Evolutionary conservation across 2,797 vertebrate genomes (phyloP), one percentile per base, ranked within the genome.

Genomic region (Parauchenoglanis punctatus): DNA sequence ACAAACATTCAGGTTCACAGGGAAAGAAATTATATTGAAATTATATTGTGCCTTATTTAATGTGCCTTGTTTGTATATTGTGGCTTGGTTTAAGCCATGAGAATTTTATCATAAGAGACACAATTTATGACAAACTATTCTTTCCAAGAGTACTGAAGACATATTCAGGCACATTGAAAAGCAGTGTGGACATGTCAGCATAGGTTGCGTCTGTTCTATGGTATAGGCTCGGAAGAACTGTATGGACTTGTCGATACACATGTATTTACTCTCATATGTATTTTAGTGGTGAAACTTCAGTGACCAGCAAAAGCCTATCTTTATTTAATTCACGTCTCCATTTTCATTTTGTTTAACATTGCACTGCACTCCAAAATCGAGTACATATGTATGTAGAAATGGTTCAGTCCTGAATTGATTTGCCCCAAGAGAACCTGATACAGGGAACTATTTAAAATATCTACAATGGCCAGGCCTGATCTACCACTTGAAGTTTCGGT

Each of bases 401-500:
- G 44, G 44, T 52, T 52, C 1, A 46, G 25, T 54, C 3, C 52
- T 68, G 44, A 25, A 58, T 58, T 56, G 31, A 44, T 44, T 61
- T 67, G n/a, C 44, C 63, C 61, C 0, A 1, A 54, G 56, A 49
- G 31, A 87, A 87, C 44, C 35, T 58, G 77, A 88, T 81, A 88
- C 76, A 85, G 13, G n/a, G 54, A 59, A 78, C 12, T 31, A 80
- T 28, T 28, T 35, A 44, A 81, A 73, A 59, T 83, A 58, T n/a
- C 4, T 59, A 44, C 49, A 83, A 59, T 28, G 25, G 13, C 25
- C 59, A 40, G 58, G 56, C 67, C 65, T 85, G 83, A 80, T 81
- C 44, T 80, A 35, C 87, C 75, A 56, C 76, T 75, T 73, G 58
- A 61, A 44, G 76, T 85, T 88, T 85, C 83, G 28, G 65, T 63